Percentiles rank a stretch among this genome's conserved stretches.
Conservation (phyloP, 2,888 invertebrate species). For the Ophion obscuratus region DNA sequence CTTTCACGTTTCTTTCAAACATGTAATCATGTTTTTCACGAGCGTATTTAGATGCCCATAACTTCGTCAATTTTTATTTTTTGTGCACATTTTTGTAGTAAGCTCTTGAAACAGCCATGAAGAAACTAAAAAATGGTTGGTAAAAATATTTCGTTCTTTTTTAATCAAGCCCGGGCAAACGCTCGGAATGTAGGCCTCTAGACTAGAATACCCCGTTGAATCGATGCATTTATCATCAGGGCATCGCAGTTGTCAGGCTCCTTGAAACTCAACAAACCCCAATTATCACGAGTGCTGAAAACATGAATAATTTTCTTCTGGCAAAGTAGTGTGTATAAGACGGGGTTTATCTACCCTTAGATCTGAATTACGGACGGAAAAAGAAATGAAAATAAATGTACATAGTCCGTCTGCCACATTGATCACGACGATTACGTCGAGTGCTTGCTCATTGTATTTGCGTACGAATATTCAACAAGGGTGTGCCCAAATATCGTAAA, state of each 20-base stretch:
- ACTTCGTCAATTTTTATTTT: too few relatives aligned
- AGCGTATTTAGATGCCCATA: too few relatives aligned
- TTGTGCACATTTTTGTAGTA: too few relatives aligned
- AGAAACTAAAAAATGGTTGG: too few relatives aligned
- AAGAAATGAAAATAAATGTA: not conserved
- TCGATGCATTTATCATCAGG: not conserved
- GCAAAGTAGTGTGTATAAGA: not conserved
- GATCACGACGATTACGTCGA: not conserved
- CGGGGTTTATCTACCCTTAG: slow-evolving; percentile 5
- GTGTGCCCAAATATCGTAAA: not conserved
- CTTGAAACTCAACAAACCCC: not conserved
- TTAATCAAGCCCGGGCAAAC: too few relatives aligned
- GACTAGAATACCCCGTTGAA: not conserved
- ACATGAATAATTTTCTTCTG: not conserved
- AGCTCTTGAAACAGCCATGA: too few relatives aligned
- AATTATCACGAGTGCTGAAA: slow-evolving; percentile 2
- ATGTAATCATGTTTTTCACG: too few relatives aligned
- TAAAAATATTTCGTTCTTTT: too few relatives aligned
- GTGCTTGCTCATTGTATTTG: slow-evolving; percentile 4
- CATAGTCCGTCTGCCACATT: not conserved
- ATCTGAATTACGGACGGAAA: not conserved
- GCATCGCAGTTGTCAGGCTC: not conserved
- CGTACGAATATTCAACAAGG: not conserved
- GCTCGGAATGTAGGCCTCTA: too few relatives aligned
- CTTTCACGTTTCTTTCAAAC: too few relatives aligned